Base-by-base conservation (phyloP, 2,797 vertebrate species). In the Pteropus rufus region DNA sequence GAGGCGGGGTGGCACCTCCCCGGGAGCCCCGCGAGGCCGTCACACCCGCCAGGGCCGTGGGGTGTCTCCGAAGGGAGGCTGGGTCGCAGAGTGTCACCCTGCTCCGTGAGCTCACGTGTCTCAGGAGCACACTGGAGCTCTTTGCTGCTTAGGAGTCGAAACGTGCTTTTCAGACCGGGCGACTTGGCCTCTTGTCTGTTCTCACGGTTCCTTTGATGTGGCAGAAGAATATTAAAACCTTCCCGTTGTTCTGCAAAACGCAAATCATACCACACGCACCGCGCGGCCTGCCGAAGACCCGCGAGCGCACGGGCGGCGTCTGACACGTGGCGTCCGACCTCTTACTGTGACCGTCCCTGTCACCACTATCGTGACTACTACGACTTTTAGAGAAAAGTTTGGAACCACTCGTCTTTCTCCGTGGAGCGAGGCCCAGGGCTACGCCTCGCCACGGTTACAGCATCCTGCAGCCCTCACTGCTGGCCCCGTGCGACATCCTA, bases 231-330 rank as follows among this genome's bases (percentile, higher is more conserved):
- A 58, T 23, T 58, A 73, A 84, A 65, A 39, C 15, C 46, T 81
- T 89, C 18, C 46, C 16, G 5, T 80, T 26, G 41, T n/a, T 52
- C 79, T 54, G 21, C 52, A 85, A 85, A 81, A 69, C 58, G 5
- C 64, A 46, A 29, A 46, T 79, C 39, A 39, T 29, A 1, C 69
- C 39, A 5, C 1, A 0, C 6, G 19, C 2, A 2, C 3, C 0
- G 8, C 62, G 9, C n/a, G 26, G 44, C 41, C 89, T 15, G 2
- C 10, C 6, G 60, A 52, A 41, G 5, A 56, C 0, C 21, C 23
- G 2, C 3, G 31, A 19, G 23, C 19, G 3, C 41, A 0, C 0
- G 1, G 26, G 44, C 1, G 0, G 2, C 4, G 44, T 39, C 88
- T 69, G 52, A 69, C 24, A 1, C 0, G 0, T 14, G 7, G 60